A percentile compares a stretch with the other conserved stretches of the same genome.
These are phyloP conservation scores for Cephalotes varians DNA, from an alignment of 2,888 invertebrate species.

Conservation along the genomic window DNA sequence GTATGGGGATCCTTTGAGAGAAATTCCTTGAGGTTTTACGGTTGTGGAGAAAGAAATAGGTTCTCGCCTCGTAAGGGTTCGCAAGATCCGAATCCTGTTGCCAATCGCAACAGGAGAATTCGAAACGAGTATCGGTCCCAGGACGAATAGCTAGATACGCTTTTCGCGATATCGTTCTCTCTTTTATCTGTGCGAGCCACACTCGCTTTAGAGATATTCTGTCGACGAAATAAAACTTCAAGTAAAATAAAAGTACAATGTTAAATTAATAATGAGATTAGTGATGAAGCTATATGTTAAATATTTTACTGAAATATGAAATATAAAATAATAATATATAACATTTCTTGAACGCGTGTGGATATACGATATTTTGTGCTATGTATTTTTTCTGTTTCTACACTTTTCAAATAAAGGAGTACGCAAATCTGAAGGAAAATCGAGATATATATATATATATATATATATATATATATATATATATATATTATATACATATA, in stretches of 20 bases:
- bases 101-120: conserved; percentile 71
- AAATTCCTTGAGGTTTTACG: conserved; percentile 65
- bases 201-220: conserved; percentile 20
- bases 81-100: conserved; percentile 73
- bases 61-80: conserved; percentile 73
- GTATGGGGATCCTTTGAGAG: conserved; percentile 48
- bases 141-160: conserved; percentile 67
- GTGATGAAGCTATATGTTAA: not conserved
- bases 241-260: not conserved
- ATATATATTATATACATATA: too few relatives aligned
- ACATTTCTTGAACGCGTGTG: not conserved
- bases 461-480: too few relatives aligned
- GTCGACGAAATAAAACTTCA: not conserved
- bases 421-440: too few relatives aligned
- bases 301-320: not conserved
- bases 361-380: not conserved
- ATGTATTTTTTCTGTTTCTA: not conserved
- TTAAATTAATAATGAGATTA: not conserved
- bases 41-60: conserved; percentile 58
- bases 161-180: conserved; percentile 62
- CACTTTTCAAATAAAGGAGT: not conserved
- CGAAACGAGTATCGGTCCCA: conserved; percentile 74
- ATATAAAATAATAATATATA: not conserved
- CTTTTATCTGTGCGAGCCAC: conserved; percentile 65
- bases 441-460: not conserved